Evolutionary conservation across 53 echinoderm and acorn worm species (phyloP), one percentile per base, ranked within the genome.

Genomic region (Crossaster papposus): DNA sequence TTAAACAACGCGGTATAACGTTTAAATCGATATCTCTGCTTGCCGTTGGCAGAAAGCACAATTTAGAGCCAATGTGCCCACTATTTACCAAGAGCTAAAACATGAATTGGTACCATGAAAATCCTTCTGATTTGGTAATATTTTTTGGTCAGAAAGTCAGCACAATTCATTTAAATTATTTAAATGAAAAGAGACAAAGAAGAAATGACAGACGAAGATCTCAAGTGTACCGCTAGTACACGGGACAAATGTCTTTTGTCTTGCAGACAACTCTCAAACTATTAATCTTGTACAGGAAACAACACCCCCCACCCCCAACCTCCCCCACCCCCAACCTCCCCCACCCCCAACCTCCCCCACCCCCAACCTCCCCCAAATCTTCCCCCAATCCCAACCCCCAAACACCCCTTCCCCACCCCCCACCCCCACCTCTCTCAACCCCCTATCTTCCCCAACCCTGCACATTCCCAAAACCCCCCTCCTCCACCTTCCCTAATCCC

Each of bases 261-360:
- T 81, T 18, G 81, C 55, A 31, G n/a, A 32, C 81, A 81, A 20
- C 34, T 34, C 3, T 22, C 35, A 18, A 31, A 52, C 52, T 63
- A 81, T 81, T 58, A 81, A 81, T 81, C 81, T 63, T 30, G 55
- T 15, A 32, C 63, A 54, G 33, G 31, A 54, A 7, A 9, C 58
- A 54, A 20, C 81, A 34, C 81, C 31, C n/a, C n/a, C n/a, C n/a
- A n/a, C n/a, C n/a, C n/a, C n/a, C 55, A 79, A 51, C 53, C 12
- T 79, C 52, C 53, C 30, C 26, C 26, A 54, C 13, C 11, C n/a
- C 17, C n/a, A n/a, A n/a, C 51, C 8, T 29, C 31, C 30, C 15
- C 9, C 0, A 29, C 35, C 20, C 63, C 22, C 14, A 3, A 18
- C n/a, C n/a, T 30, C 22, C 22, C 22, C 0, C 58, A 0, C 13